phyloP scores from a whole-genome alignment of 2,113 vertebrate species.

The Sander lucioperca region DNA sequence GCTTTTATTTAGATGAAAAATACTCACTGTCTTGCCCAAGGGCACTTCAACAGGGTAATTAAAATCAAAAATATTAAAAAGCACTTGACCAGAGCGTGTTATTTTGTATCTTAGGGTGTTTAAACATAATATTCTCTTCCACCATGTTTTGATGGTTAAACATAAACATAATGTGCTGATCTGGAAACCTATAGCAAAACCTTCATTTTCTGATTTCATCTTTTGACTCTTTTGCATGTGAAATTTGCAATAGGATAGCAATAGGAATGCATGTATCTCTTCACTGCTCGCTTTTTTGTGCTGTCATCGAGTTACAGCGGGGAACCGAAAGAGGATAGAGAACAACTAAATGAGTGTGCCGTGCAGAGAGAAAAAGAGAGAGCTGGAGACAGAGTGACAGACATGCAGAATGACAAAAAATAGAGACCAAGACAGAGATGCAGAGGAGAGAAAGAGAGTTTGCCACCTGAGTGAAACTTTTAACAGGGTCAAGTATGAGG shows the following conservation, averaged over 20 bases:
- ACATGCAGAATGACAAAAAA: constrained; percentile 36
- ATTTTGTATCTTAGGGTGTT: not conserved
- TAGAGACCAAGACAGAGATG: not conserved
- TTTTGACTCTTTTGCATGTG: not conserved
- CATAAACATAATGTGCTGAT: too few species aligned
- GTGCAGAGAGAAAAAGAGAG: constrained; percentile 7
- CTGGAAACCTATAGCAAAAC: not conserved
- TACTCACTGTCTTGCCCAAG: not conserved
- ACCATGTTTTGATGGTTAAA: too few species aligned
- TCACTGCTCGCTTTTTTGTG: not conserved
- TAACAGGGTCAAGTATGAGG: constrained; percentile 67
- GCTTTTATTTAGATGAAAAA: too few species aligned
- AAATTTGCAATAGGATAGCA: constrained; percentile 4
- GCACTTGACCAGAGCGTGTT: not conserved
- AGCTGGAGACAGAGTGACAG: constrained; percentile 31
- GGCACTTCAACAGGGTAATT: not conserved
- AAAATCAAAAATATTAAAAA: not conserved
- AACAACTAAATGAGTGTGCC: constrained; percentile 32
- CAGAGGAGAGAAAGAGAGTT: constrained; percentile 27
- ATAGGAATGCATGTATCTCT: constrained; percentile 15
- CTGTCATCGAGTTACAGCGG: constrained; percentile 1
- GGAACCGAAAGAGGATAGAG: constrained; percentile 15
- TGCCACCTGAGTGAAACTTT: constrained; percentile 58
- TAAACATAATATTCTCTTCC: not conserved
- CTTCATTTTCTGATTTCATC: constrained; percentile 21